Base-by-base conservation (phyloP, 2,797 vertebrate species). In the Siniperca scherzeri region DNA sequence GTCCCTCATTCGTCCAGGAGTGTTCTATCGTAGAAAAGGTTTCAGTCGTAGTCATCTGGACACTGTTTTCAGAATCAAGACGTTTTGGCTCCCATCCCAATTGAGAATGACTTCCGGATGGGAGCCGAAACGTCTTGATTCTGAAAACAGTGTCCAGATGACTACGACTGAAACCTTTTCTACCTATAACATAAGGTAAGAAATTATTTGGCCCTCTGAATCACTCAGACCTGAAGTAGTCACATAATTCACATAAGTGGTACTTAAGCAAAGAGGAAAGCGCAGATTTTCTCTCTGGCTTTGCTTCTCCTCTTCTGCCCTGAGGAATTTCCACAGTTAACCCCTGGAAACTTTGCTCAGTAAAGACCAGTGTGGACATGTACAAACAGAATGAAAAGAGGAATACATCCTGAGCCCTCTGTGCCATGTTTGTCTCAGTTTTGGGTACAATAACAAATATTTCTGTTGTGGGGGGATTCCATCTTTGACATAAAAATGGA, bases 321-420 rank as follows among this genome's bases (percentile, higher is more conserved):
- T 5, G 55, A 70, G 59, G 73, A 75, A 68, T 30, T 25, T 7
- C 44, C 0, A 27, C 59, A 77, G 30, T 77, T 44, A 72, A 64
- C 9, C 27, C 7, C n/a, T 25, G 44, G 52, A 67, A 68, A 27
- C 55, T 50, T 7, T 21, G 7, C 27, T 25, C 57, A 21, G 19
- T 6, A 33, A 19, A 53, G 30, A 56, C 70, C n/a, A 74, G 42
- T 13, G 38, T 65, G 69, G 46, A 77, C 74, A 71, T 38, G 48
- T 30, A 38, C 42, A 68, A 57, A 40, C 30, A 30, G 38, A 33
- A 2, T 7, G 12, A 50, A 69, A 46, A 6, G 36, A 56, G 36
- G 27, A n/a, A 22, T n/a, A n/a, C 38, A 46, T 16, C 25, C 12
- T 33, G 12, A 27, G 46, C 4, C 5, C 5, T 30, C 2, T 27